Evolutionary conservation across 1,140 invertebrate species (phyloP), one percentile per base, ranked within the genome.

Genomic region (Leptopilina boulardi): DNA sequence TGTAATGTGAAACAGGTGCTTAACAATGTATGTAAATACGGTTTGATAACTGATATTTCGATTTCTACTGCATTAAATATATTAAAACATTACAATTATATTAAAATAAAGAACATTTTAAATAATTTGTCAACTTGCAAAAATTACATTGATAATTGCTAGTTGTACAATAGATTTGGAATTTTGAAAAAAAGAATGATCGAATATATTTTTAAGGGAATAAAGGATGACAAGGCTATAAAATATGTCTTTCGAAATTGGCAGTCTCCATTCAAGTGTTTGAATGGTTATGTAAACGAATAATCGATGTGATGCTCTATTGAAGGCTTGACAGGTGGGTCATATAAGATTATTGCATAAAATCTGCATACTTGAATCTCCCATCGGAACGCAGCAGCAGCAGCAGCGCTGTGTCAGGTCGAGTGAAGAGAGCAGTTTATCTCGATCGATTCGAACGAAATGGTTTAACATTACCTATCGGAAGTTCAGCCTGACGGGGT

Each of bases 311-410:
- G 21, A 59, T 59, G 54, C 54, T 23, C 54, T 59, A 59, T 59
- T 59, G 51, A 23, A 56, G 19, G 19, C n/a, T 56, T 56, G 54
- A 59, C 54, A 59, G 54, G 54, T 59, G 54, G 54, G 54, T 59
- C 54, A 59, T 23, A 59, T 59, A 59, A 59, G 54, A 59, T 59
- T 59, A 59, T 59, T 59, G 54, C 54, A 59, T 59, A 59, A 59
- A 59, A 59, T 59, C 54, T 59, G 54, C 54, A 59, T 59, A 59
- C 54, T 23, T 59, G 54, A 59, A 59, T 59, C 54, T 9, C 51
- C 18, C 54, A 19, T 23, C 21, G 54, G 54, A 19, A 59, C 21
- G 54, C 18, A 59, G 11, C 34, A 6, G 34, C 34, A 6, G 34
- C 34, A 38, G 34, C 34, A 38, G 34, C 34, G 21, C 54, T 3